phyloP scores from a whole-genome alignment of 2,888 invertebrate genomes.

The Phalangium opilio region DNA sequence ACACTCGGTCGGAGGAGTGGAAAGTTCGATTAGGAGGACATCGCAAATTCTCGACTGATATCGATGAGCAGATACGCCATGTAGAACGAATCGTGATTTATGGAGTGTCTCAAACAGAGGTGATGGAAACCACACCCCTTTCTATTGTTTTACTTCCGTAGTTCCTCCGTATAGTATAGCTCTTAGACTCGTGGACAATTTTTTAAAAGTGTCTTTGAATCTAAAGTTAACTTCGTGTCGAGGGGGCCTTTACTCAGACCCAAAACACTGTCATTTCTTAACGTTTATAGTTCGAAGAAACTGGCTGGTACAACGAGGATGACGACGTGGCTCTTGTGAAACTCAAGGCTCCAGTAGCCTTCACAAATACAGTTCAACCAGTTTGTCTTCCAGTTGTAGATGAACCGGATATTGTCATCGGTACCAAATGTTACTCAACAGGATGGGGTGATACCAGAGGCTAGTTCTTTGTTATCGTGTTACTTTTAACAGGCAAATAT shows the following conservation, averaged over 20 bases:
- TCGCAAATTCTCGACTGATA: conserved; percentile 8
- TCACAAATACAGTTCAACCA: conserved; percentile 10
- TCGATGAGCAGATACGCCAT: conserved; percentile 8
- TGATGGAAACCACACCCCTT: neutral
- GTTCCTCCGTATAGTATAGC: too few relatives aligned
- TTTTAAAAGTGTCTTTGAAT: too few relatives aligned
- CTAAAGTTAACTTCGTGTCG: too few relatives aligned
- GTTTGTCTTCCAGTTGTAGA: conserved; percentile 8
- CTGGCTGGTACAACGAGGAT: conserved; percentile 7
- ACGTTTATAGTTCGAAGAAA: conserved; percentile 7
- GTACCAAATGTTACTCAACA: conserved; percentile 8
- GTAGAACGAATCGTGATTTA: conserved; percentile 11
- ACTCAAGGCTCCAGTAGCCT: conserved; percentile 13
- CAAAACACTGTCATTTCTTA: too few relatives aligned
- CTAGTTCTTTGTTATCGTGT: too few relatives aligned
- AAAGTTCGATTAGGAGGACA: conserved; percentile 13
- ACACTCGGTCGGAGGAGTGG: conserved; percentile 1
- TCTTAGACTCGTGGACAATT: too few relatives aligned
- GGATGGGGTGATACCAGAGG: conserved; percentile 18
- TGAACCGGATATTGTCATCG: neutral
- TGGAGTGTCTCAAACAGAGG: conserved; percentile 6
- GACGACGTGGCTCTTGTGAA: conserved; percentile 13
- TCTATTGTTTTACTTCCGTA: too few relatives aligned
- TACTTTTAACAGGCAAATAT: too few relatives aligned
- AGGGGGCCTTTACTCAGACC: too few relatives aligned